Base-by-base conservation (phyloP, 2,113 vertebrate genomes). In the Axis porcinus region DNA sequence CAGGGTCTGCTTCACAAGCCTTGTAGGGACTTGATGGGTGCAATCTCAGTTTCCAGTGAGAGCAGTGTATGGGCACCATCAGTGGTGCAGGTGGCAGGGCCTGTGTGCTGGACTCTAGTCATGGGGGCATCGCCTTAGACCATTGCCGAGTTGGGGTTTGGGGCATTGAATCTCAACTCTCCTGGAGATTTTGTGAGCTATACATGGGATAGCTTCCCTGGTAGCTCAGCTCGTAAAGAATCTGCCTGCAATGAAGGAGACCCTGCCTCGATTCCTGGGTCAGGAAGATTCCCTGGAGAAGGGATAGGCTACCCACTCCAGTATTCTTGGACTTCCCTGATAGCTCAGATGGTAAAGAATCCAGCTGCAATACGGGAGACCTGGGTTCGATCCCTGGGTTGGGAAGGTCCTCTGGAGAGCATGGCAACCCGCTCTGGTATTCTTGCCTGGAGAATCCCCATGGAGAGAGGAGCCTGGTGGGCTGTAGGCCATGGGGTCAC, bases 181-280 rank as follows among this genome's bases (percentile, higher is more conserved):
- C n/a, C 16, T 95, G 40, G 74, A 93, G 52, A 85, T 50, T 91
- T 92, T 93, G 33, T 97, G 52, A 95, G 76, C 27, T 91, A 76
- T 25, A 57, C 52, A 23, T 25, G 67, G 45, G n/a, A 54, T 82
- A 81, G n/a, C n/a, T 74, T 74, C 67, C 67, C 5, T 40, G 36
- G 67, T 74, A 74, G 10, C 36, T 74, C 67, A 40, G 36, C 67
- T 74, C n/a, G n/a, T 74, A 40, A 74, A 74, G 36, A 74, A 74
- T 74, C 19, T 74, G n/a, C 67, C 67, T 23, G n/a, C 36, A 23
- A 40, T 74, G 67, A 70, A 70, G n/a, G 67, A 74, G 67, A 40
- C 67, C 67, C 36, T 74, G 19, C 67, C 40, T 74, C 0, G 5
- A 74, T 23, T 74, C 36, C 21, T 74, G n/a, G 19, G 36, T 74